phyloP scores from a whole-genome alignment of 2,888 invertebrate species.

The Tupiocoris notatus region DNA sequence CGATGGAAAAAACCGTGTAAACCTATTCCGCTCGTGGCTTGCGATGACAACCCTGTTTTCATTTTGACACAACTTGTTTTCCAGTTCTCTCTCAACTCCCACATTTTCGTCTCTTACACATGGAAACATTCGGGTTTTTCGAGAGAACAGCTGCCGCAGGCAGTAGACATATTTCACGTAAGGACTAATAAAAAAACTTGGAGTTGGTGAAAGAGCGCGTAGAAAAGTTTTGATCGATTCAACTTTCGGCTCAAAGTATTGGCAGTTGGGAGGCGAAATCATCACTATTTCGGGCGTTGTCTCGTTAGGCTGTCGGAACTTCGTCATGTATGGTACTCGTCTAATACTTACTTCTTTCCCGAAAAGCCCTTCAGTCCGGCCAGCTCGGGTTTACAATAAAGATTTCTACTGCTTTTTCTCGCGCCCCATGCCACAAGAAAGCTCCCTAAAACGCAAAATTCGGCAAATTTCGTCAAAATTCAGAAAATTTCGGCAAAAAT shows the following conservation, averaged over 20 bases:
- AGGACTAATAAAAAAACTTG: slow-evolving; percentile 32
- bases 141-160: slow-evolving; percentile 15
- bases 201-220: background rate
- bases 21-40: background rate
- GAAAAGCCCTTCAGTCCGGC: no score
- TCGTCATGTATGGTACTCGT: no score
- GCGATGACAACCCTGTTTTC: background rate
- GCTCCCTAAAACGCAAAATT: no score
- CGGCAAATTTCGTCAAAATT: no score
- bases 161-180: slow-evolving; percentile 33
- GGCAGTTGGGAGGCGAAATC: background rate
- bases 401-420: no score
- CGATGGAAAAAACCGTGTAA: background rate
- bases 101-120: background rate
- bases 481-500: no score
- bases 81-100: background rate
- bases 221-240: slow-evolving; percentile 19
- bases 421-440: no score
- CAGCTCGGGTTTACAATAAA: no score
- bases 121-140: background rate
- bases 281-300: background rate
- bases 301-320: no score
- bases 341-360: no score
- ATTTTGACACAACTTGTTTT: background rate
- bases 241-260: background rate